A percentile compares a stretch with the other conserved stretches of the same genome.
phyloP scores from a whole-genome alignment of 2,113 vertebrate genomes.

The Sinocyclocheilus maitianheensis region DNA sequence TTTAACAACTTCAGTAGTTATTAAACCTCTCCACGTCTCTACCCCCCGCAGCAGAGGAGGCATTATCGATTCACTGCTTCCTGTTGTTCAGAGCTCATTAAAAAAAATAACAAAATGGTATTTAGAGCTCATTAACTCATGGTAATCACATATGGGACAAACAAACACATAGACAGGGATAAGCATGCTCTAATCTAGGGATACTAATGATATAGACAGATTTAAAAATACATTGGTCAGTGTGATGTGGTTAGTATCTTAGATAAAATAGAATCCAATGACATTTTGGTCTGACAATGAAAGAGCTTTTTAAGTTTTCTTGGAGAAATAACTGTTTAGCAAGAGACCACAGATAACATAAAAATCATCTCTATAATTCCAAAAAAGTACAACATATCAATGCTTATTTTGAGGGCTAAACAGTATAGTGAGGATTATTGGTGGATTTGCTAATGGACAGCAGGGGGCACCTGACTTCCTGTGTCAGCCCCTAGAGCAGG shows the following conservation, averaged over 20 bases:
- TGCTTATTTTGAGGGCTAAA: not conserved
- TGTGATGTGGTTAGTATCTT: slow-evolving; percentile 4
- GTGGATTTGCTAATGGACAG: not conserved
- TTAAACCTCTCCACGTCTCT: slow-evolving; percentile 6
- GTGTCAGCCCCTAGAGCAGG: too few relatives aligned
- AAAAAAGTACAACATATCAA: not conserved
- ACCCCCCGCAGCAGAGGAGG: not conserved
- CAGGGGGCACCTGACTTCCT: not conserved
- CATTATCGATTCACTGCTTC: slow-evolving; percentile 26
- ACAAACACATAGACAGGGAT: not conserved
- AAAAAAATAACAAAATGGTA: slow-evolving; percentile 35
- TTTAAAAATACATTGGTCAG: not conserved
- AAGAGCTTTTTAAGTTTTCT: not conserved
- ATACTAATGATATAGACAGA: not conserved
- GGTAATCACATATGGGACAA: slow-evolving; percentile 15
- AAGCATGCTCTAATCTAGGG: not conserved
- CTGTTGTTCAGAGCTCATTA: slow-evolving; percentile 27
- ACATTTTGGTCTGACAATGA: not conserved
- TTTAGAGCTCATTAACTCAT: slow-evolving; percentile 30
- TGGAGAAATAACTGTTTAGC: not conserved
- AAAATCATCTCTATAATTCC: not conserved
- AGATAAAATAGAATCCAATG: not conserved
- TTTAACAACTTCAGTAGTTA: slow-evolving; percentile 18
- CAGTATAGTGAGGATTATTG: not conserved
- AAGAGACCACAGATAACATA: not conserved